Evolutionary conservation across 1,140 invertebrate species (phyloP), one percentile per base, ranked within the genome.

Genomic region (Cydia splendana): DNA sequence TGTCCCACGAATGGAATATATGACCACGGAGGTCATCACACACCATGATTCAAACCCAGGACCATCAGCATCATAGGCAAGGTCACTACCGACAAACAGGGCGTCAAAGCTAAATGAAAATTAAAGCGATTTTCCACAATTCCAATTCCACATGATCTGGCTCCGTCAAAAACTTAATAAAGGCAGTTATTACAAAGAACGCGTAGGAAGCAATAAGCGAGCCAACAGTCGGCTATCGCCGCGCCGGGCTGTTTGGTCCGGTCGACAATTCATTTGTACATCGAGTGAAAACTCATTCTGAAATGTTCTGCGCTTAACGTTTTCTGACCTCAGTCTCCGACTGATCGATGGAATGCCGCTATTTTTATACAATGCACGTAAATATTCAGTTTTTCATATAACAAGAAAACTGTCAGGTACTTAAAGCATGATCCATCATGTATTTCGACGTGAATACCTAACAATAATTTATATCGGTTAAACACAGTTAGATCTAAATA

Each of bases 121-220:
- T 12, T 62, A 12, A 62, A 62, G 18, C 4, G 20, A 62, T 62
- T 12, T 62, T 6, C 18, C 53, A 12, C 57, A 62, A 62, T 24
- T 24, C 57, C 9, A 9, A 24, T 62, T 62, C 20, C 57, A 62
- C 57, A 4, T 62, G 57, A 62, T 62, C 20, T 10, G 20, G 20
- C 15, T 62, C 9, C 20, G 57, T 71, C 30, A 38, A 69, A 69
- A 69, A 38, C n/a, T 42, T 38, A 38, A 71, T 71, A 71, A 71
- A 15, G 67, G 30, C 34, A 15, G 67, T 71, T 71, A 38, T 38
- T 45, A 71, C n/a, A 65, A 15, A 65, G 48, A 28, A 74, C 12
- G 51, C 10, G 62, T 75, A 75, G 81, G 77, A 81, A 77, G 77
- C 78, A 84, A 84, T 84, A 81, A 84, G 74, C 74, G 67, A 78